phyloP scores from a whole-genome alignment of 1,140 invertebrate species.

The Bombus consobrinus region DNA sequence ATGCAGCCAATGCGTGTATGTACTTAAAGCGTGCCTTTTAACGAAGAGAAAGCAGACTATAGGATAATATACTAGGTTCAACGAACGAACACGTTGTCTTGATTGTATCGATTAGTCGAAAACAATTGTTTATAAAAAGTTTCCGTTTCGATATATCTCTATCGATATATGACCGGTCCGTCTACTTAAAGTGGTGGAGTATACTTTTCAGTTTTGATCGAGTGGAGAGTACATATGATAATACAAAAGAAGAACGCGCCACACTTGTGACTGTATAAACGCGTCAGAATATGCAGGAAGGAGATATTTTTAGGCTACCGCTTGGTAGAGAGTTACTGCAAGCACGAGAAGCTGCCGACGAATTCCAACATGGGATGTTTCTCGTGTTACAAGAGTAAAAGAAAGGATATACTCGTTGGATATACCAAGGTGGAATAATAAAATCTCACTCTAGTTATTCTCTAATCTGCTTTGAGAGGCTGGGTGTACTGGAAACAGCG shows the following conservation, averaged over 20 bases:
- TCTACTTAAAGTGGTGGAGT: background rate
- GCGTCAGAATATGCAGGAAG: constrained; percentile 51
- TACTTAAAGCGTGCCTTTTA: background rate
- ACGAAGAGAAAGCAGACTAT: background rate
- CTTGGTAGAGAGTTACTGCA: constrained; percentile 46
- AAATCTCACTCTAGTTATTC: constrained; percentile 52
- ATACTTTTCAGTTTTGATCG: background rate
- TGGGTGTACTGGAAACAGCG: background rate
- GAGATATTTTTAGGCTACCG: constrained; percentile 59
- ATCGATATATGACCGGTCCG: no score
- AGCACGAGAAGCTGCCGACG: constrained; percentile 27
- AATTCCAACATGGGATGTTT: constrained; percentile 39
- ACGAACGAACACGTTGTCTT: background rate
- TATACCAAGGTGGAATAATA: constrained; percentile 37
- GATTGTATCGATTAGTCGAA: background rate
- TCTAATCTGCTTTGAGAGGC: constrained; percentile 54
- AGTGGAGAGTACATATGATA: background rate
- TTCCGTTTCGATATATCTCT: background rate
- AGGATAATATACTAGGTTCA: background rate
- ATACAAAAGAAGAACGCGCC: constrained; percentile 25
- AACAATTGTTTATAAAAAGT: background rate
- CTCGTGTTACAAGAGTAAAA: constrained; percentile 56
- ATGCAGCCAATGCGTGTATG: background rate
- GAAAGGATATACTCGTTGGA: constrained; percentile 27
- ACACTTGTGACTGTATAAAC: constrained; percentile 28